A percentile compares a stretch with the other conserved stretches of the same genome.
These are phyloP conservation scores for Catharus minimus DNA, from an alignment of 2,113 vertebrate genomes.

Conservation along the genomic window DNA sequence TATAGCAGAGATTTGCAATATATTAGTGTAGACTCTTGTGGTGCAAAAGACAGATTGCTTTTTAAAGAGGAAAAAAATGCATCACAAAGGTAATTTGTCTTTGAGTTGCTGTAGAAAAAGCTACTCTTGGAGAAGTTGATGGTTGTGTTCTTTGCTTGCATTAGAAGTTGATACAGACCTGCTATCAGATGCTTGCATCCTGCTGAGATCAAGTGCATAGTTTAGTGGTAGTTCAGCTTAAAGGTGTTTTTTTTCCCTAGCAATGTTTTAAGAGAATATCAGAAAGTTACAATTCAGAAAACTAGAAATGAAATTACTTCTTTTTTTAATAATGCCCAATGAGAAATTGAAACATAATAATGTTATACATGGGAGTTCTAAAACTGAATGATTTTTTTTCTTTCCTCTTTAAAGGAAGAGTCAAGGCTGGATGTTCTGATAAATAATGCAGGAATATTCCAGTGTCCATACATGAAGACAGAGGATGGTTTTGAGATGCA, in stretches of 20 bases:
- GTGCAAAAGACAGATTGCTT: not conserved
- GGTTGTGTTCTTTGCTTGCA: not conserved
- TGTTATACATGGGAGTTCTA: not conserved
- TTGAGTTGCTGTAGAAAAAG: not conserved
- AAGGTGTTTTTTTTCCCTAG: accelerated
- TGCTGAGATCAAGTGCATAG: not conserved
- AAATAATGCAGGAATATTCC: slow-evolving; percentile 94
- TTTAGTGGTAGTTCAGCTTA: not conserved
- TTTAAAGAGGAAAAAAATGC: not conserved
- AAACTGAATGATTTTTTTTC: not conserved
- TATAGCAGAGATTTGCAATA: not conserved
- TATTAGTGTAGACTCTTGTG: not conserved
- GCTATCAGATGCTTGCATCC: accelerated
- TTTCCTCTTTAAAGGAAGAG: slow-evolving; percentile 82
- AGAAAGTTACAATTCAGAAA: not conserved
- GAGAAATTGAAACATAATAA: not conserved
- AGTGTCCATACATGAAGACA: slow-evolving; percentile 90
- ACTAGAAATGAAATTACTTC: not conserved
- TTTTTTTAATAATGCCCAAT: not conserved
- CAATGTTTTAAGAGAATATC: not conserved
- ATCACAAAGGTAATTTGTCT: not conserved
- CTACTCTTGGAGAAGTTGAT: not conserved
- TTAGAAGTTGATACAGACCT: not conserved
- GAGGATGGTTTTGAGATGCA: slow-evolving; percentile 97
- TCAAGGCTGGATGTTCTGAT: slow-evolving; percentile 88